phyloP scores from a whole-genome alignment of 2,113 vertebrate species.

The Sturnira hondurensis region DNA sequence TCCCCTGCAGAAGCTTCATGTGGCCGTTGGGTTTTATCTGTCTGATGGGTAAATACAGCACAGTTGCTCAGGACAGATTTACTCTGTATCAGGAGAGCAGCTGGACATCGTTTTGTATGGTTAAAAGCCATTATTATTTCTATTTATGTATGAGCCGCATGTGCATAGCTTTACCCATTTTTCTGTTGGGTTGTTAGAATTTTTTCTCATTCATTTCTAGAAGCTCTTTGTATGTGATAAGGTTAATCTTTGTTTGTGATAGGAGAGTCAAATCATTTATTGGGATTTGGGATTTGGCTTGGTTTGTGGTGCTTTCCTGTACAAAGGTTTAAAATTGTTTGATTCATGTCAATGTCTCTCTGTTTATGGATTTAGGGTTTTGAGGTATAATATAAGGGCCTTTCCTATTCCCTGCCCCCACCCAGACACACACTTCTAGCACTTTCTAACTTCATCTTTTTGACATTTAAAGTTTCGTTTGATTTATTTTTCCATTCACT shows the following conservation, averaged over 20 bases:
- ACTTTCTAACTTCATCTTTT: background rate
- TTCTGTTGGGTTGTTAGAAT: background rate
- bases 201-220: background rate
- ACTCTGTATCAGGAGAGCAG: background rate
- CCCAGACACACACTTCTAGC: background rate
- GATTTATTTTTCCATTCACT: no score
- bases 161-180: background rate
- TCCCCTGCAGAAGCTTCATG: background rate
- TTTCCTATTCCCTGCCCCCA: background rate
- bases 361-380: background rate
- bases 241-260: background rate
- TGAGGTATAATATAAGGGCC: background rate
- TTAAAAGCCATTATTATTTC: background rate
- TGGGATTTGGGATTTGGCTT: background rate
- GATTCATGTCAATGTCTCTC: background rate
- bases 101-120: background rate
- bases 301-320: background rate
- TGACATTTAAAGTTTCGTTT: background rate
- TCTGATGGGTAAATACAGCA: background rate
- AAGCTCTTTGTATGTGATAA: background rate
- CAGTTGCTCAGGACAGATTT: background rate
- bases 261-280: background rate
- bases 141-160: background rate
- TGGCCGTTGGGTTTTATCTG: background rate
- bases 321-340: background rate